phyloP scores from a whole-genome alignment of 2,888 invertebrate species.

The Dasysyrphus tricinctus region DNA sequence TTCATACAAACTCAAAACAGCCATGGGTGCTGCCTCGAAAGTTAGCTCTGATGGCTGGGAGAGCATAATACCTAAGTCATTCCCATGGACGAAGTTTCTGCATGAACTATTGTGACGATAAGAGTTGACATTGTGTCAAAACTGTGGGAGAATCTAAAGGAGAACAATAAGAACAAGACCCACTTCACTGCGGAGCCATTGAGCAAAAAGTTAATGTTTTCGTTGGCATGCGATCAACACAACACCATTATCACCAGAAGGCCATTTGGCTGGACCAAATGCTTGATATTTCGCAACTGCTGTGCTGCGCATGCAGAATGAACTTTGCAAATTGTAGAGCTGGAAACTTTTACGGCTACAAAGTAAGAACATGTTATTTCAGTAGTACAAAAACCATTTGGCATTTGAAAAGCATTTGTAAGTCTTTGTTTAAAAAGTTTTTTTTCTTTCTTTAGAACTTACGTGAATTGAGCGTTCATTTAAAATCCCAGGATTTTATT shows the following conservation, averaged over 20 bases:
- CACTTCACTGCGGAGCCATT: slow-evolving; percentile 89
- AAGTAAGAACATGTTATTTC: slow-evolving; percentile 95
- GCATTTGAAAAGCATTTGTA: too few species aligned
- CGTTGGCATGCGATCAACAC: slow-evolving; percentile 92
- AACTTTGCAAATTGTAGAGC: slow-evolving; percentile 91
- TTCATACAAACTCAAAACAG: too few species aligned
- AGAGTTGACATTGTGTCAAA: slow-evolving; percentile 93
- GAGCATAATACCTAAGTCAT: too few species aligned
- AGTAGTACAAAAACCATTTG: slow-evolving; percentile 85
- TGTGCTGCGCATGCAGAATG: slow-evolving; percentile 83
- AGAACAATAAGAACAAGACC: slow-evolving; percentile 85
- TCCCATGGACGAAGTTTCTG: too few species aligned
- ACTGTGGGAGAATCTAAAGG: slow-evolving; percentile 89
- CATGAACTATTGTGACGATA: too few species aligned
- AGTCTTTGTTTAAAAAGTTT: background rate
- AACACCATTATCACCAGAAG: slow-evolving; percentile 92
- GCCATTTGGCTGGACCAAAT: slow-evolving; percentile 84
- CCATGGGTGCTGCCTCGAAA: too few species aligned
- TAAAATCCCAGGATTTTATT: slow-evolving; percentile 84
- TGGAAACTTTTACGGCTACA: slow-evolving; percentile 93
- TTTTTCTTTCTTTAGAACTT: slow-evolving; percentile 86
- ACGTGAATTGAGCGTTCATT: slow-evolving; percentile 92
- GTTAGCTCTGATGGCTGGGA: too few species aligned
- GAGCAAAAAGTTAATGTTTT: slow-evolving; percentile 90
- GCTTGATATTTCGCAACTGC: slow-evolving; percentile 83